Base-by-base conservation (phyloP, 2,888 invertebrate species). In the Folsomia manolachei region DNA sequence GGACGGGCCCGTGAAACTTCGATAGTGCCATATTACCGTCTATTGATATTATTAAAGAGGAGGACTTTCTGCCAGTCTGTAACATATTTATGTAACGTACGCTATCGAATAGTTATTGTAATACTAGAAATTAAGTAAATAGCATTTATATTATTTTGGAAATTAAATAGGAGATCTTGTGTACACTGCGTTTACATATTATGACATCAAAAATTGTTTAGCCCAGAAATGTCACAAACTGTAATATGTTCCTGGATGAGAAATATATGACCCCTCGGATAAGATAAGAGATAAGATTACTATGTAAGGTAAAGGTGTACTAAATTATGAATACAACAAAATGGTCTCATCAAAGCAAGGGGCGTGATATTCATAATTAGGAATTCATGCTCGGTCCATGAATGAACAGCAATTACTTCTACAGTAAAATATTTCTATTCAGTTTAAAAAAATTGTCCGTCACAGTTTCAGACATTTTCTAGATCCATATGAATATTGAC, bases 341-440 rank as follows among this genome's bases (percentile, higher is more conserved):
- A 71, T 73, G 71, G 71, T 75, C 75, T 75, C 75, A 75, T 75
- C 75, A 75, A 75, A 75, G 75, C 75, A 71, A 72, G 61, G 75
- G 75, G 75, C 75, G 75, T 75, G 75, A 75, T 75, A 75, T 75
- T 75, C 75, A 63, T 73, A 75, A 65, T 68, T 65, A 65, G 64
- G 71, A 73, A 75, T 73, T 69, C 75, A 75, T 75, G 75, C 75
- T 75, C 73, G 70, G 67, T 56, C 21, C 56, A 56, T 60, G 39
- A 70, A 65, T 56, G 9, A 56, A 27, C 39, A 39, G 39, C 39
- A 39, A 39, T 14, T 39, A 39, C 14, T 39, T 39, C 39, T 14
- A 39, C 39, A 39, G 14, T 14, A 39, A 39, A 9, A 9, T 39
- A 39, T 39, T n/a, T n/a, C n/a, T n/a, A n/a, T n/a, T n/a, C n/a